These are phyloP conservation scores for Sinotaia quadrata DNA, from an alignment of 2,888 invertebrate species.

Conservation along the genomic window DNA sequence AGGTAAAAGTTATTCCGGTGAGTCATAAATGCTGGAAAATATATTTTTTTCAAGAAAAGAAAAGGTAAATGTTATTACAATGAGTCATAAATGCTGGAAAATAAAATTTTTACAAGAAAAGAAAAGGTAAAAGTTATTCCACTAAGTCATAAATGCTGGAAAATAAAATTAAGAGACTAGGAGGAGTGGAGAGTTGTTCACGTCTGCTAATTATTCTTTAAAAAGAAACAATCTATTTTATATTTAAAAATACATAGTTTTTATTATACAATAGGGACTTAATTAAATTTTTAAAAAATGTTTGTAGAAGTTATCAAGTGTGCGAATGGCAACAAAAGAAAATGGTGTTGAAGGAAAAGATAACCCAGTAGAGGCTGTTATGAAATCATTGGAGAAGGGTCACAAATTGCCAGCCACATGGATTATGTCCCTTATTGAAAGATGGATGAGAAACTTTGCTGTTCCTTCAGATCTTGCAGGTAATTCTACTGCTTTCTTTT, in stretches of 20 bases:
- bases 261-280: no score
- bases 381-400: not conserved
- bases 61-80: not conserved
- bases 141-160: not conserved
- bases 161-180: not conserved
- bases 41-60: not conserved
- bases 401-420: slow-evolving; percentile 3
- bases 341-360: not conserved
- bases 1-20: no score
- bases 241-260: no score
- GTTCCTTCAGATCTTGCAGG: slow-evolving; percentile 28
- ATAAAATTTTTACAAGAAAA: not conserved
- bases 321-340: not conserved
- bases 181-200: not conserved
- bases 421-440: not conserved
- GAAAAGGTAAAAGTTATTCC: not conserved
- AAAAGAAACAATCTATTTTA: not conserved
- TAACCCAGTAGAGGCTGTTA: not conserved
- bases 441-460: slow-evolving; percentile 14
- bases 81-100: not conserved
- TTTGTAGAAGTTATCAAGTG: not conserved
- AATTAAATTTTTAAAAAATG: no score
- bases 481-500: slow-evolving; percentile 9
- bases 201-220: not conserved
- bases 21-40: no score